phyloP scores from a whole-genome alignment of 2,888 invertebrate genomes.

The Eristalis arbustorum region DNA sequence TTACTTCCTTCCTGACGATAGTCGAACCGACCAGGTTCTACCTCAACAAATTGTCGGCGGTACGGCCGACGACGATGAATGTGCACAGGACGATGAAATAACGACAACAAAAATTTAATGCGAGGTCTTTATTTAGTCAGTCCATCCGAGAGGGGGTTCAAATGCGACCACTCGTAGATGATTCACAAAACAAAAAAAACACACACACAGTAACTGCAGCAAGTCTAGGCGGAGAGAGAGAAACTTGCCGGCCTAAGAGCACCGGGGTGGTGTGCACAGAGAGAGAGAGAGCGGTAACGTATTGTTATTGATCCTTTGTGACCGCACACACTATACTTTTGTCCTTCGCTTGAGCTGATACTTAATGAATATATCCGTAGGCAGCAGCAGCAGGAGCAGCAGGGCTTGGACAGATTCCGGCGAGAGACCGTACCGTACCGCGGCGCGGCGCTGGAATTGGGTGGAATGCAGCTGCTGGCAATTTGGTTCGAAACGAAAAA shows the following conservation, averaged over 20 bases:
- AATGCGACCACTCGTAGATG: background rate
- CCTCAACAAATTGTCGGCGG: conserved; percentile 68
- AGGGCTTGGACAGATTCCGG: conserved; percentile 55
- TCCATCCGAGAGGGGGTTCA: conserved; percentile 43
- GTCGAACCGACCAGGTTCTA: conserved; percentile 62
- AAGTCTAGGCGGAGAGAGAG: background rate
- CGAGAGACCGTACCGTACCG: background rate
- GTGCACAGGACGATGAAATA: conserved; percentile 19
- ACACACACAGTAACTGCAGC: background rate
- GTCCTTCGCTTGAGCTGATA: conserved; percentile 59
- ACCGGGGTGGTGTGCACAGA: background rate
- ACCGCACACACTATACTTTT: conserved; percentile 57
- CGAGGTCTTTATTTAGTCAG: conserved; percentile 66
- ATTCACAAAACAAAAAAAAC: conserved; percentile 27
- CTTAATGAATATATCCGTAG: conserved; percentile 62
- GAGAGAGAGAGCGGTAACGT: conserved; percentile 47
- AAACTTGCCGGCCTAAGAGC: conserved; percentile 22
- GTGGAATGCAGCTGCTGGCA: conserved; percentile 64
- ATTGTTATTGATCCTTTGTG: conserved; percentile 70
- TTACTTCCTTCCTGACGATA: conserved; percentile 67
- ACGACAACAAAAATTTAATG: conserved; percentile 52
- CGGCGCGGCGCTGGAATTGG: conserved; percentile 9
- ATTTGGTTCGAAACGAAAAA: conserved; percentile 49
- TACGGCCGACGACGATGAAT: conserved; percentile 12
- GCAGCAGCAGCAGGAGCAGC: conserved; percentile 1